Evolutionary conservation across 2,797 vertebrate genomes (phyloP), one percentile per base, ranked within the genome.

Genomic region (Iguana delicatissima): DNA sequence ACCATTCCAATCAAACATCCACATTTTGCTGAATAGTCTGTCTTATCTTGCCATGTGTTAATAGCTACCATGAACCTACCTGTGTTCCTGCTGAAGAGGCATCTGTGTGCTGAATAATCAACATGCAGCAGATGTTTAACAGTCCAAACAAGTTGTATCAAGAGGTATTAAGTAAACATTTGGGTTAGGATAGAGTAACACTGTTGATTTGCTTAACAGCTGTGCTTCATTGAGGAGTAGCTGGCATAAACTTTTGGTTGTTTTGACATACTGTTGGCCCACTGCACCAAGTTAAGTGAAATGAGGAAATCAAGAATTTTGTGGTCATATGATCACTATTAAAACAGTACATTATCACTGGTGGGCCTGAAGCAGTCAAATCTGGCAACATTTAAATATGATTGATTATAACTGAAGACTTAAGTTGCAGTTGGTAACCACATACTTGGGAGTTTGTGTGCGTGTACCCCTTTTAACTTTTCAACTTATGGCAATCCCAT

Each of bases 61-160:
- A 94, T 95, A 93, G 93, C 89, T 95, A 90, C 95, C 81, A 52
- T 89, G 95, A 96, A 94, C 95, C 91, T 91, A 76, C n/a, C 90
- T 94, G 67, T 20, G 7, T 20, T 93, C 84, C 76, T 89, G 92
- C 92, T 94, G 29, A 94, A 93, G 93, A 91, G 90, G 89, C 89
- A 55, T 87, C 93, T 92, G 92, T 94, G 94, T 95, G 94, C 90
- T 94, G 89, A 46, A 38, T 95, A 94, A 96, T 96, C 93, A 87
- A 73, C 91, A 93, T 95, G 93, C 88, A 86, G 93, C 95, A 96
- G 95, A 96, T 96, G 96, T 93, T 93, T 93, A 95, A 95, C 93
- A 94, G 87, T 94, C 80, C 77, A 50, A 93, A 95, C 29, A 76
- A 91, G 94, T 94, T 92, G 84, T 93, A 87, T 62, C 77, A 85